A percentile compares a stretch with the other conserved stretches of the same genome.
Conservation (phyloP, 2,888 invertebrate genomes). For the Alsophila aescularia region DNA sequence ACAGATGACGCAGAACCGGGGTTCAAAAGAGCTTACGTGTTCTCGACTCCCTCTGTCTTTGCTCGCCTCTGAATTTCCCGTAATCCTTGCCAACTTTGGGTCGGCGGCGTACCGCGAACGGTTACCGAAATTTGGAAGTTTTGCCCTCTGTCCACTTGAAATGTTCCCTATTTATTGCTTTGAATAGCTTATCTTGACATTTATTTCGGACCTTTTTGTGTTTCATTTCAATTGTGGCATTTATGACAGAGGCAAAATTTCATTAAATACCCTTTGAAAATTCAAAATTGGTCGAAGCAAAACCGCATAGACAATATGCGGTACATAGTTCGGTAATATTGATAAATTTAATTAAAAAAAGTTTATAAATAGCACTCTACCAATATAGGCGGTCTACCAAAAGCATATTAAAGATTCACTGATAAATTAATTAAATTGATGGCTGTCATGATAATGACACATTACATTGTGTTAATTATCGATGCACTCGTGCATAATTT, state of each 20-base stretch:
- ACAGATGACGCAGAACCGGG: constrained; percentile 24
- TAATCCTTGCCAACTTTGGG: constrained; percentile 58
- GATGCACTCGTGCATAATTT: neutral
- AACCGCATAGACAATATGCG: no score
- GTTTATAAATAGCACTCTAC: neutral
- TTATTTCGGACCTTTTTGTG: constrained; percentile 43
- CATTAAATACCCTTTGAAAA: constrained; percentile 16
- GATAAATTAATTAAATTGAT: constrained; percentile 5
- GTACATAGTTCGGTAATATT: neutral
- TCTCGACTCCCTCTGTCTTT: constrained; percentile 32
- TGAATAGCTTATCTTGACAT: constrained; percentile 39
- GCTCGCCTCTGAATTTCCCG: constrained; percentile 42
- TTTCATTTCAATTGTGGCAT: constrained; percentile 40
- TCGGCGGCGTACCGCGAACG: constrained; percentile 59
- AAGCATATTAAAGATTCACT: neutral
- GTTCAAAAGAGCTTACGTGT: constrained; percentile 36
- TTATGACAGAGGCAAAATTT: constrained; percentile 15
- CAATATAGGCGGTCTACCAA: constrained; percentile 5
- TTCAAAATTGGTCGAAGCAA: constrained; percentile 6
- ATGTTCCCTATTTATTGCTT: constrained; percentile 48
- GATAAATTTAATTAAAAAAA: constrained; percentile 22
- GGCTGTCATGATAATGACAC: constrained; percentile 3
- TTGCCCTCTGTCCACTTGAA: constrained; percentile 55
- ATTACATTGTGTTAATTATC: constrained; percentile 4
- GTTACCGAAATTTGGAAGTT: constrained; percentile 55